These are phyloP conservation scores for Heteromurus nitidus DNA, from an alignment of 2,888 invertebrate genomes.

Conservation along the genomic window DNA sequence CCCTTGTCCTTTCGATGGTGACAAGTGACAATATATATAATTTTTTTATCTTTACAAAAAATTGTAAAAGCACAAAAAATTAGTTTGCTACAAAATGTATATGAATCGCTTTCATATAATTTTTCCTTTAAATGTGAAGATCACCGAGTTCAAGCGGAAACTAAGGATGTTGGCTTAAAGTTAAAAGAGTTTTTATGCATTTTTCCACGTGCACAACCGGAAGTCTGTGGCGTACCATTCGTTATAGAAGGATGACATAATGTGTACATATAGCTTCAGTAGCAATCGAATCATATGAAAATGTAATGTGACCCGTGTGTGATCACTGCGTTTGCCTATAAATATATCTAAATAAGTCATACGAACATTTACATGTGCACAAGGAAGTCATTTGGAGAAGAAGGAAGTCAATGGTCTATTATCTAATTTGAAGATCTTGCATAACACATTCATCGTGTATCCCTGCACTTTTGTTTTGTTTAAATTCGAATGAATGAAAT, in stretches of 20 bases:
- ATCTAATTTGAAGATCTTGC: too few relatives aligned
- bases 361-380: not conserved
- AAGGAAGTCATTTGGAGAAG: not conserved
- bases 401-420: too few relatives aligned
- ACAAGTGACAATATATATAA: not conserved
- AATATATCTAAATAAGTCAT: not conserved
- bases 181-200: slow-evolving; percentile 43
- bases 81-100: too few relatives aligned
- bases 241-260: too few relatives aligned
- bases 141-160: slow-evolving; percentile 26
- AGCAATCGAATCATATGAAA: not conserved
- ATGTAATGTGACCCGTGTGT: not conserved
- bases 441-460: too few relatives aligned
- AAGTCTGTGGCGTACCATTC: slow-evolving; percentile 23
- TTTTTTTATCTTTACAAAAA: slow-evolving; percentile 6
- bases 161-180: slow-evolving; percentile 24
- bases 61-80: not conserved
- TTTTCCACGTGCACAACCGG: slow-evolving; percentile 38
- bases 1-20: slow-evolving; percentile 1
- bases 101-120: too few relatives aligned
- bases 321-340: not conserved
- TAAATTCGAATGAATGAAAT: too few relatives aligned
- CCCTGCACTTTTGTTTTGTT: too few relatives aligned
- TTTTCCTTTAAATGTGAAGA: slow-evolving; percentile 20
- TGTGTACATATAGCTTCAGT: not conserved